These are phyloP conservation scores for Callimorpha dominula DNA, from an alignment of 2,888 invertebrate species.

Conservation along the genomic window DNA sequence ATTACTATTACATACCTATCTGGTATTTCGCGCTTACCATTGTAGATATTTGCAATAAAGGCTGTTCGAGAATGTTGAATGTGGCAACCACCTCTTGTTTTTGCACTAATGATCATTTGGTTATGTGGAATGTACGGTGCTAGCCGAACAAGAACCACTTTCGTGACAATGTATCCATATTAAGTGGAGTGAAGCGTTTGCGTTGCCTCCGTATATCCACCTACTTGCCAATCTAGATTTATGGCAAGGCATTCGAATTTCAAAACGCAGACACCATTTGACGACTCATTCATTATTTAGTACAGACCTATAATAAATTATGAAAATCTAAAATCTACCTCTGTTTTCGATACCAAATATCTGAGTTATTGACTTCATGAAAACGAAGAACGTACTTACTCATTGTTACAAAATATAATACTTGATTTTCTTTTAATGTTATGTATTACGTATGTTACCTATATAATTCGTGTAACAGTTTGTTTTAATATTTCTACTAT, in stretches of 20 bases:
- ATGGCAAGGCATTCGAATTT: slow-evolving; percentile 58
- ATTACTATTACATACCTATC: slow-evolving; percentile 33
- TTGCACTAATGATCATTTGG: slow-evolving; percentile 75
- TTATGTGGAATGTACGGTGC: slow-evolving; percentile 64
- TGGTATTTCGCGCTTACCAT: slow-evolving; percentile 53
- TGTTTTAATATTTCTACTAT: slow-evolving; percentile 4
- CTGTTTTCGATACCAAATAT: neutral
- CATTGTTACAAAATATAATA: too few species aligned
- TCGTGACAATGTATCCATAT: slow-evolving; percentile 71
- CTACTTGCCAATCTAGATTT: slow-evolving; percentile 69
- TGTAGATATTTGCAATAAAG: slow-evolving; percentile 37
- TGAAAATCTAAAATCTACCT: slow-evolving; percentile 30
- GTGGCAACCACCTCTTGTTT: slow-evolving; percentile 65
- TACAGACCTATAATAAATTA: slow-evolving; percentile 32
- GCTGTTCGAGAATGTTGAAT: slow-evolving; percentile 51
- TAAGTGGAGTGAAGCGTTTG: slow-evolving; percentile 44
- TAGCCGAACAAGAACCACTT: slow-evolving; percentile 73
- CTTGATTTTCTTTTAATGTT: too few species aligned
- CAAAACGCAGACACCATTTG: slow-evolving; percentile 50
- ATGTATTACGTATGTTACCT: too few species aligned
- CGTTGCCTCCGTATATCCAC: slow-evolving; percentile 9
- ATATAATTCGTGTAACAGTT: too few species aligned
- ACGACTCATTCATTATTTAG: slow-evolving; percentile 32
- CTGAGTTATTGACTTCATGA: neutral
- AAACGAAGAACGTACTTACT: neutral